phyloP scores from a whole-genome alignment of 2,113 vertebrate species.

The Oryzias melastigma region DNA sequence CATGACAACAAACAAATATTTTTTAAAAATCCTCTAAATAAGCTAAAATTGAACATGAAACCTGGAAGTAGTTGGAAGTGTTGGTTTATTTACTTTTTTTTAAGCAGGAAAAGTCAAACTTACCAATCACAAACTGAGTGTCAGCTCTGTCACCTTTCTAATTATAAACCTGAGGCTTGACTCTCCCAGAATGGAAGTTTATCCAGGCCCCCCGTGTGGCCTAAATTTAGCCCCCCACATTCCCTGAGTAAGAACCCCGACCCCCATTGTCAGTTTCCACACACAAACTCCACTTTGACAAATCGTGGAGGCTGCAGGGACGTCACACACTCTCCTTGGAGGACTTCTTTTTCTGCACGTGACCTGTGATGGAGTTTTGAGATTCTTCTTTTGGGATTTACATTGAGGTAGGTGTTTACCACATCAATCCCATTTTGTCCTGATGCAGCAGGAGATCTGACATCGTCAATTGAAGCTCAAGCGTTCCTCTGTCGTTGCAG shows the following conservation, averaged over 20 bases:
- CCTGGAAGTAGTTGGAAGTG: too few species aligned
- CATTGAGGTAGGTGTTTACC: constrained; percentile 37
- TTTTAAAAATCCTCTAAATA: too few species aligned
- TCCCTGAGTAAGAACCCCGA: constrained; percentile 33
- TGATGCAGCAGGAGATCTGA: not conserved
- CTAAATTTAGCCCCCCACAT: constrained; percentile 83
- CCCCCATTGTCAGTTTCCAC: constrained; percentile 23
- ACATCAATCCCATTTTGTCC: not conserved
- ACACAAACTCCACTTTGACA: constrained; percentile 36
- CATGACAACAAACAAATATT: too few species aligned
- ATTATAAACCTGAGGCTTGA: constrained; percentile 80
- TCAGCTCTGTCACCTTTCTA: constrained; percentile 80
- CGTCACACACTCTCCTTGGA: constrained; percentile 38
- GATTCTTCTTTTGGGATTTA: constrained; percentile 16
- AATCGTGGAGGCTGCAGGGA: constrained; percentile 31
- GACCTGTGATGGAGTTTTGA: constrained; percentile 18
- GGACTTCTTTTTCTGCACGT: constrained; percentile 16
- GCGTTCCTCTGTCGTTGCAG: constrained; percentile 33
- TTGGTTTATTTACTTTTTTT: not conserved
- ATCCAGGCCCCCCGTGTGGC: constrained; percentile 77
- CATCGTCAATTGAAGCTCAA: not conserved
- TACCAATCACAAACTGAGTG: constrained; percentile 7
- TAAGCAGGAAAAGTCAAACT: constrained; percentile 5
- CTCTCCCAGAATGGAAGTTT: constrained; percentile 91
- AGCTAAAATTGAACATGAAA: too few species aligned